A percentile compares a stretch with the other conserved stretches of the same genome.
phyloP scores from a whole-genome alignment of 2,113 vertebrate genomes.

The Cromileptes altivelis region DNA sequence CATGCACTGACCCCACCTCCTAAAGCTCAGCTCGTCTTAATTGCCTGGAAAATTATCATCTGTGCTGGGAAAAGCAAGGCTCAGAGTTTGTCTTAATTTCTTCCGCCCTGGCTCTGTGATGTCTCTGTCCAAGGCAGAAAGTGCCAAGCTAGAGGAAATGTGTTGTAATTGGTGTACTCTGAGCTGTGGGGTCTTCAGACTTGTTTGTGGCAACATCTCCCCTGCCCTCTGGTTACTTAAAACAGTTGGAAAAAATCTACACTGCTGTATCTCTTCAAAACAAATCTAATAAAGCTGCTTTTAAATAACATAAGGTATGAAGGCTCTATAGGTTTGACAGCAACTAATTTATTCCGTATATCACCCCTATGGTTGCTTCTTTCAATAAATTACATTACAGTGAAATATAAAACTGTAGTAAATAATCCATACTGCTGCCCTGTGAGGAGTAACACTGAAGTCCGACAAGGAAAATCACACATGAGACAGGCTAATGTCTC shows the following conservation, averaged over 20 bases:
- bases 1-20: slow-evolving; percentile 70
- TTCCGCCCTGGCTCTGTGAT: slow-evolving; percentile 51
- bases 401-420: background rate
- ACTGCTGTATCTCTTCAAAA: slow-evolving; percentile 33
- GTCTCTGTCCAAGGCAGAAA: slow-evolving; percentile 60
- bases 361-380: background rate
- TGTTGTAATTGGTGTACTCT: slow-evolving; percentile 72
- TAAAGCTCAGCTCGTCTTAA: slow-evolving; percentile 69
- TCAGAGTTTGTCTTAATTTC: slow-evolving; percentile 67
- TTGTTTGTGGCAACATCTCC: slow-evolving; percentile 64
- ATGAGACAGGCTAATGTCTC: background rate
- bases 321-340: background rate
- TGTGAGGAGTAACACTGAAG: background rate
- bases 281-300: slow-evolving; percentile 43
- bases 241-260: slow-evolving; percentile 58
- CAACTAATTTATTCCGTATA: background rate
- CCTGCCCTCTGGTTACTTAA: slow-evolving; percentile 55
- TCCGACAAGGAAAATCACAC: slow-evolving; percentile 17
- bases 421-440: background rate
- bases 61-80: slow-evolving; percentile 64
- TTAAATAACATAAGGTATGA: slow-evolving; percentile 17
- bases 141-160: slow-evolving; percentile 70
- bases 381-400: background rate
- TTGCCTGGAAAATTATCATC: slow-evolving; percentile 82
- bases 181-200: slow-evolving; percentile 55